Evolutionary conservation across 2,888 invertebrate genomes (phyloP).

Genomic region (Smittia sp.): DNA sequence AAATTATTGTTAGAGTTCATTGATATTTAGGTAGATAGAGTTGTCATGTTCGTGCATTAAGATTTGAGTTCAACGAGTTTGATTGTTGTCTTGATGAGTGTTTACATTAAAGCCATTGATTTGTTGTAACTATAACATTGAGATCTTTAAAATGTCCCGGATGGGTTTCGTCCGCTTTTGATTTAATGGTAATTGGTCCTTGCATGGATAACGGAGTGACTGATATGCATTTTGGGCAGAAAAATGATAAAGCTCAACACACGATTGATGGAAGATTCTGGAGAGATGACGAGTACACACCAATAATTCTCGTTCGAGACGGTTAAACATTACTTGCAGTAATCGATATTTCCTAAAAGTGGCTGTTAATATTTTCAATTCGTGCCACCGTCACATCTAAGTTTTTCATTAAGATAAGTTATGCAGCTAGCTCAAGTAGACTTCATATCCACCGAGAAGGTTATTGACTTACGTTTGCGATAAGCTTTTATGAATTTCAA

Average conservation of each 20-base stretch:
- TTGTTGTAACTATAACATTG: background rate
- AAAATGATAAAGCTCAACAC: background rate
- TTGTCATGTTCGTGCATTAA: background rate
- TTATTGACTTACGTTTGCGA: background rate
- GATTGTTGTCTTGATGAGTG: constrained; percentile 2
- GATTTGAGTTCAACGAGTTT: background rate
- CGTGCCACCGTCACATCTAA: background rate
- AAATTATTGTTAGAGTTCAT: background rate
- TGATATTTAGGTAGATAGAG: background rate
- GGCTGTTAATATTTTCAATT: background rate
- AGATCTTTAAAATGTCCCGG: background rate
- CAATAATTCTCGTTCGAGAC: background rate
- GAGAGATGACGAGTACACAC: background rate
- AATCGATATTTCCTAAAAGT: background rate
- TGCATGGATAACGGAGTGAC: background rate
- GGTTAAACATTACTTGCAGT: background rate
- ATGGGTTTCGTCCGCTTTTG: background rate
- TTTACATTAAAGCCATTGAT: constrained; percentile 11
- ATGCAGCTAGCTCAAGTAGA: constrained; percentile 1
- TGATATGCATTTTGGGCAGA: background rate
- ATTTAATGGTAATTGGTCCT: background rate
- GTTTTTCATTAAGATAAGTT: constrained; percentile 18
- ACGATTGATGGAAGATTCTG: background rate
- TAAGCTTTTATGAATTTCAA: background rate
- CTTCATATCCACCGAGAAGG: background rate